A percentile compares a stretch with the other conserved stretches of the same genome.
phyloP scores from a whole-genome alignment of 2,888 invertebrate species.

The Orthosia cruda region DNA sequence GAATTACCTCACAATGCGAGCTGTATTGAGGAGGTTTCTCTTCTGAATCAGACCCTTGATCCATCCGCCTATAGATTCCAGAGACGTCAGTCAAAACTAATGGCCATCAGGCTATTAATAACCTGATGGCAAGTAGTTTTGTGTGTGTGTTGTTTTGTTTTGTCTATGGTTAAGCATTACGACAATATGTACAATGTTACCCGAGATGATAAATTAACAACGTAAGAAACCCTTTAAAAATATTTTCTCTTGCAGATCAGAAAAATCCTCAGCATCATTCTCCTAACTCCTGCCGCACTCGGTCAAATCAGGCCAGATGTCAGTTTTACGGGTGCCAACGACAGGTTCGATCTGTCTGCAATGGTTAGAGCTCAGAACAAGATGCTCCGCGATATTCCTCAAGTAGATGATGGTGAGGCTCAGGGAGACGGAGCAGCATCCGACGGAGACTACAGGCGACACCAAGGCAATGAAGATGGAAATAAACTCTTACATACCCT shows the following conservation, averaged over 20 bases:
- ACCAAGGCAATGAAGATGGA: constrained; percentile 10
- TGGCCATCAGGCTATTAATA: neutral
- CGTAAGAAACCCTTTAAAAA: neutral
- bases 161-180: no score
- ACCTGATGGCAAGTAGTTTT: no score
- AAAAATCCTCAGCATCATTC: constrained; percentile 22
- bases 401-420: constrained; percentile 11
- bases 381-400: constrained; percentile 28
- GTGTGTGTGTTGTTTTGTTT: no score
- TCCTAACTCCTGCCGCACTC: constrained; percentile 38
- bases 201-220: neutral
- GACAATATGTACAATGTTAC: neutral
- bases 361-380: constrained; percentile 73
- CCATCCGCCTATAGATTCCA: neutral
- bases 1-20: neutral
- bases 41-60: neutral
- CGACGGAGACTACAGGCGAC: constrained; percentile 64
- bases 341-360: constrained; percentile 79
- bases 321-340: constrained; percentile 78
- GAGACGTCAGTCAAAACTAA: neutral
- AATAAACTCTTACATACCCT: neutral
- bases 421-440: neutral
- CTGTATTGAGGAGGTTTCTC: neutral
- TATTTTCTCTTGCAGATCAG: constrained; percentile 33
- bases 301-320: constrained; percentile 80